These are phyloP conservation scores for Lophius piscatorius DNA, from an alignment of 2,113 vertebrate species.

Conservation along the genomic window DNA sequence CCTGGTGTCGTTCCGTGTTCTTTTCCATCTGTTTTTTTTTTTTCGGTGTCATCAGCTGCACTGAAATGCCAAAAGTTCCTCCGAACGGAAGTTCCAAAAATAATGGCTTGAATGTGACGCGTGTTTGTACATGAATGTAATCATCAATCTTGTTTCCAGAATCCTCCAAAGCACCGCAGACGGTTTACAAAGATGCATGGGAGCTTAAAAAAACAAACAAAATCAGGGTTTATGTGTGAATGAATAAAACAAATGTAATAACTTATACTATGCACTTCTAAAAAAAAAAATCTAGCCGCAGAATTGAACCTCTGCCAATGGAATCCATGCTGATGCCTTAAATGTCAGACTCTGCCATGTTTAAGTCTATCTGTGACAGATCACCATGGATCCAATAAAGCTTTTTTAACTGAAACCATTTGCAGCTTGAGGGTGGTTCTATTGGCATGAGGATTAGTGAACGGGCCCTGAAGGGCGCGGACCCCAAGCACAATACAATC, in stretches of 20 bases:
- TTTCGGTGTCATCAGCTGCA: conserved; percentile 45
- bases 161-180: conserved; percentile 31
- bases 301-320: conserved; percentile 69
- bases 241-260: too few relatives aligned
- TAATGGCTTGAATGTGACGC: conserved; percentile 54
- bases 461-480: conserved; percentile 6
- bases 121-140: conserved; percentile 38
- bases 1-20: conserved; percentile 31
- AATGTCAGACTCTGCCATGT: conserved; percentile 67
- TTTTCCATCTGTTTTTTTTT: conserved; percentile 45
- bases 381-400: conserved; percentile 76
- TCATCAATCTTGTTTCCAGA: conserved; percentile 48
- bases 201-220: too few relatives aligned
- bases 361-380: conserved; percentile 66
- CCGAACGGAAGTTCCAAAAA: conserved; percentile 34
- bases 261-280: conserved; percentile 58
- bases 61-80: conserved; percentile 47
- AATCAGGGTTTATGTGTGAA: conserved; percentile 48
- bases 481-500: conserved; percentile 1
- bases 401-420: conserved; percentile 61
- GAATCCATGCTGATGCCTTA: conserved; percentile 71
- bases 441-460: conserved; percentile 31
- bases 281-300: conserved; percentile 51
- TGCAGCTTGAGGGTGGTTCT: conserved; percentile 70
- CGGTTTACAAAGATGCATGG: conserved; percentile 58